Conservation (phyloP, 1,140 invertebrate species). For the Drosophila subpulchrella region DNA sequence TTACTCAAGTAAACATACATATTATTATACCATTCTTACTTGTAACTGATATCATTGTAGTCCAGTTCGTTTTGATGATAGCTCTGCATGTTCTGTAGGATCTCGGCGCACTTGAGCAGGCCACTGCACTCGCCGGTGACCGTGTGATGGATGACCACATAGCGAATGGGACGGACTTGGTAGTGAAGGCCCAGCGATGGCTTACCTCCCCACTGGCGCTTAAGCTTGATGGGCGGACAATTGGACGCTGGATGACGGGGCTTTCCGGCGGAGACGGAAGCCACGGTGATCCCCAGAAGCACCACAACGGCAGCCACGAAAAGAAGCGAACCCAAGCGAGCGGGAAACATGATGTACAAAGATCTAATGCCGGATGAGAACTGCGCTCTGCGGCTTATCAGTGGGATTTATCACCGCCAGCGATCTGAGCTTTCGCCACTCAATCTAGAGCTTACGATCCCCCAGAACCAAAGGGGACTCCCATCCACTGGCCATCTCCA, state of each 20-base stretch:
- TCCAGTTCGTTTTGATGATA: constrained; percentile 70
- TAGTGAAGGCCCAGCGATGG: constrained; percentile 85
- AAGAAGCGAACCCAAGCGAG: background rate
- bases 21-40: constrained; percentile 45
- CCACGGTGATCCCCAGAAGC: constrained; percentile 2
- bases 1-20: too few relatives aligned
- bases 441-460: constrained; percentile 9
- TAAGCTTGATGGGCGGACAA: constrained; percentile 75
- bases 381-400: constrained; percentile 19
- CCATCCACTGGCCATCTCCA: background rate
- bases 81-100: constrained; percentile 70
- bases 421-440: constrained; percentile 11
- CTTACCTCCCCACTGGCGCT: constrained; percentile 82
- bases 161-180: constrained; percentile 85
- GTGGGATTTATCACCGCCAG: constrained; percentile 16
- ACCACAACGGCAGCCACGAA: background rate
- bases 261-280: constrained; percentile 10
- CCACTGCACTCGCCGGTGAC: constrained; percentile 86
- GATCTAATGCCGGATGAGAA: constrained; percentile 19
- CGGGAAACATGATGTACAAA: constrained; percentile 9
- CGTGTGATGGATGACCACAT: constrained; percentile 90
- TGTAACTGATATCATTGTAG: constrained; percentile 77
- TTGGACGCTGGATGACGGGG: constrained; percentile 22
- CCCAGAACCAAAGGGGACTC: background rate
- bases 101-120: constrained; percentile 84